These are phyloP conservation scores for Hirundo rustica DNA, from an alignment of 2,797 vertebrate species.

Conservation along the genomic window DNA sequence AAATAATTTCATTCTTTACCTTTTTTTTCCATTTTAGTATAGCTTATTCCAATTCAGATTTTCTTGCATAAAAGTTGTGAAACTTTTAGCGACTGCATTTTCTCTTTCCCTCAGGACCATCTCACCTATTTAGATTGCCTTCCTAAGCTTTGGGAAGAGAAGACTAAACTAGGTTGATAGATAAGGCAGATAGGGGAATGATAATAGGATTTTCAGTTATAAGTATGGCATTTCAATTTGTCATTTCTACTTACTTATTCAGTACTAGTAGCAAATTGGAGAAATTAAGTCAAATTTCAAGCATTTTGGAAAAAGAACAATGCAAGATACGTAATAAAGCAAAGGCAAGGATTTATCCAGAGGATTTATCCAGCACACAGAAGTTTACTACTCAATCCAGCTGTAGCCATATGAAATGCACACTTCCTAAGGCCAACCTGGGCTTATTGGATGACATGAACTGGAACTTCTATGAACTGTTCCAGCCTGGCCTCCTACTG, in stretches of 20 bases:
- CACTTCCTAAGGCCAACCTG: not conserved
- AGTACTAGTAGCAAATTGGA: not conserved
- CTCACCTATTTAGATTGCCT: conserved; percentile 39
- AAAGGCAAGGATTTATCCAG: not conserved
- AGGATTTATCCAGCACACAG: not conserved
- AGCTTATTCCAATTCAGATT: not conserved
- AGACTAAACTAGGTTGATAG: conserved; percentile 54
- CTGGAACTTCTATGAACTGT: not conserved
- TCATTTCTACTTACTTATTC: conserved; percentile 23
- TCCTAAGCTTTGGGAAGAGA: conserved; percentile 36
- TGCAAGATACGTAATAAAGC: not conserved
- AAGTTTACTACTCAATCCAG: not conserved
- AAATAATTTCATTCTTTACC: not conserved
- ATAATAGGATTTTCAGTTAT: conserved; percentile 39
- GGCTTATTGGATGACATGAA: not conserved
- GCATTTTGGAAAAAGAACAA: not conserved
- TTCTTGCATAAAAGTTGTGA: not conserved
- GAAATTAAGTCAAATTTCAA: conserved; percentile 20
- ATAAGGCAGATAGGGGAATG: conserved; percentile 27
- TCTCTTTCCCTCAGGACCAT: not conserved
- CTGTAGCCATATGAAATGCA: not conserved
- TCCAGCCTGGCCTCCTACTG: not conserved
- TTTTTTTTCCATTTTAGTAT: not conserved
- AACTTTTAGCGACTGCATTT: conserved; percentile 16
- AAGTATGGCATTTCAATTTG: conserved; percentile 4